Evolutionary conservation across 2,113 vertebrate genomes (phyloP).

Genomic region (Pithys albifrons): DNA sequence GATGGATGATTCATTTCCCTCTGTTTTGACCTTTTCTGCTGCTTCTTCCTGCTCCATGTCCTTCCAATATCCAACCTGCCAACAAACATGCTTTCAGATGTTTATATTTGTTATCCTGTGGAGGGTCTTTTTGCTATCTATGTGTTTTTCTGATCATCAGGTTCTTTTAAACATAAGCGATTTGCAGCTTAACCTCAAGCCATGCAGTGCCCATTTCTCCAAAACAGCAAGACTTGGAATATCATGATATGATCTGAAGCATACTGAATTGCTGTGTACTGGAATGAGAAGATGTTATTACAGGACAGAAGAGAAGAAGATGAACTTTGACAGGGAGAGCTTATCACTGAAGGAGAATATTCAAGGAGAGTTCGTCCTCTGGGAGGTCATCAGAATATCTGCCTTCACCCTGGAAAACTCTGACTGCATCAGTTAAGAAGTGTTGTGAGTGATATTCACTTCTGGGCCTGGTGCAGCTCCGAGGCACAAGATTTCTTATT

Average conservation of each 20-base stretch:
- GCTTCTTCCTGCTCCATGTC: conserved; percentile 88
- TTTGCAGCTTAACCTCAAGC: background rate
- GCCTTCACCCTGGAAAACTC: background rate
- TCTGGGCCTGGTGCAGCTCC: background rate
- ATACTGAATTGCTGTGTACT: background rate
- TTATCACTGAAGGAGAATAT: background rate
- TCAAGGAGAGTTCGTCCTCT: background rate
- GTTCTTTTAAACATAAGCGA: background rate
- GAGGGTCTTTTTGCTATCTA: background rate
- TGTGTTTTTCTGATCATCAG: background rate
- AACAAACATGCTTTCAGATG: background rate
- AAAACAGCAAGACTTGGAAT: background rate
- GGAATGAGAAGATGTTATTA: background rate
- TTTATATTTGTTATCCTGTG: background rate
- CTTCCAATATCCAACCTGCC: conserved; percentile 91
- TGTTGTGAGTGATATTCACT: background rate
- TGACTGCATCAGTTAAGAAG: background rate
- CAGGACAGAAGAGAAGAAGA: background rate
- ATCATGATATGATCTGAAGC: background rate
- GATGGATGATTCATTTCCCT: conserved; percentile 87
- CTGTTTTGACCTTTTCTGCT: conserved; percentile 83
- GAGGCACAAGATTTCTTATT: background rate
- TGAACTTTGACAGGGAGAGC: background rate
- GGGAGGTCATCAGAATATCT: background rate
- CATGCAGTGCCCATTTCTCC: background rate